phyloP scores from a whole-genome alignment of 2,888 invertebrate species.

The Torymus tubicola region DNA sequence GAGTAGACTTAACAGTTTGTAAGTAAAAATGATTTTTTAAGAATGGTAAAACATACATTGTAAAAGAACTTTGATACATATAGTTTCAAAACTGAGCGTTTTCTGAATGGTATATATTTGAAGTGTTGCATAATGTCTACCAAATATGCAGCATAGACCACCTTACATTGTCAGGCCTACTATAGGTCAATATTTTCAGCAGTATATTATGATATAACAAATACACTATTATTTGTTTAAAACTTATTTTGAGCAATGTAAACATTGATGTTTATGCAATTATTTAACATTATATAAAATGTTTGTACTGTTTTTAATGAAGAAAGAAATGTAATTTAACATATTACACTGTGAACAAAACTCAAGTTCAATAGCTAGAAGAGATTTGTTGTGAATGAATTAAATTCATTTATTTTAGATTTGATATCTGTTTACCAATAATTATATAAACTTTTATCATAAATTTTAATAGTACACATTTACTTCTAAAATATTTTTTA shows the following conservation, averaged over 20 bases:
- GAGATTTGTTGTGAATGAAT: not conserved
- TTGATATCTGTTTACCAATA: not conserved
- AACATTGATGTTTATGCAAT: conserved; percentile 29
- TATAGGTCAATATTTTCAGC: conserved; percentile 11
- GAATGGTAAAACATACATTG: conserved; percentile 11
- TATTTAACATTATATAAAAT: conserved; percentile 14
- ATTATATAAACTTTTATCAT: conserved; percentile 1
- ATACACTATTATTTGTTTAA: conserved; percentile 33
- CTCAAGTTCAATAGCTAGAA: conserved; percentile 9
- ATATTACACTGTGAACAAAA: not conserved
- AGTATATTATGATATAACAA: conserved; percentile 40
- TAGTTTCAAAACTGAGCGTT: conserved; percentile 28
- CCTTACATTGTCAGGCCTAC: conserved; percentile 7
- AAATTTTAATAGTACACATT: conserved; percentile 29
- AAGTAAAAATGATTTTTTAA: conserved; percentile 44
- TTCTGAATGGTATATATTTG: not conserved
- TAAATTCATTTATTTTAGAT: not conserved
- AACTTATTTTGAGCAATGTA: conserved; percentile 7
- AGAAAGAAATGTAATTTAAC: conserved; percentile 3
- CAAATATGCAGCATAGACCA: conserved; percentile 24
- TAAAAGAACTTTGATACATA: conserved; percentile 38
- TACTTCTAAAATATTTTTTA: conserved; percentile 17
- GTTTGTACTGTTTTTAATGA: conserved; percentile 4
- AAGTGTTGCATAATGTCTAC: conserved; percentile 17
- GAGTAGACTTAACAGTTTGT: conserved; percentile 37